Evolutionary conservation across 2,888 invertebrate genomes (phyloP), one percentile per base, ranked within the genome.

Genomic region (Mesochorus sp.): DNA sequence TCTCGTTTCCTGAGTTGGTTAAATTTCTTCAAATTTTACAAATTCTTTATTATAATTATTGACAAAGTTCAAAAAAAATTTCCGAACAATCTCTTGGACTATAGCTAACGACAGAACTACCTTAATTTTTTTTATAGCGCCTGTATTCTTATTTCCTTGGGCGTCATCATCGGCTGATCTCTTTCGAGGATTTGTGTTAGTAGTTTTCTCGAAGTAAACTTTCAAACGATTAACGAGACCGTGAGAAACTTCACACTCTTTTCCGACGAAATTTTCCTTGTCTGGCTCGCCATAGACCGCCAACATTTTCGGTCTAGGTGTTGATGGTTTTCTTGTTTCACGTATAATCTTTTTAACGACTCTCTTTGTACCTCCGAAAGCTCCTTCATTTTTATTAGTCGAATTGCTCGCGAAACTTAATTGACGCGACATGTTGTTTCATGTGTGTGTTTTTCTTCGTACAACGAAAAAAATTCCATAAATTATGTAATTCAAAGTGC

Each of bases 241-340:
- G 8, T 1, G 12, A 2, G 59, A 42, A 6, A 4, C 14, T 4
- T 57, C 66, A 10, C 57, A 14, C 3, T 71, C 53, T 44, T 70
- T 73, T 3, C 6, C 51, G 3, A 37, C 14, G n/a, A 26, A 28
- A 71, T 78, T 78, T 44, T 78, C 78, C 37, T 78, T 78, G 1
- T 73, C 14, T 8, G 17, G 3, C 14, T n/a, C 55, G n/a, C n/a
- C n/a, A n/a, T n/a, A n/a, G n/a, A n/a, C n/a, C n/a, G n/a, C n/a
- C 2, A 2, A 39, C 4, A 26, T 21, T 17, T 53, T 21, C 1
- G 39, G 47, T 28, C 5, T 71, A 44, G 51, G 6, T 10, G 8
- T 28, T 3, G 3, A 8, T 8, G 39, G 4, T 21, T 37, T 57
- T 73, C 49, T 37, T 14, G 37, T n/a, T 0, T 37, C 12, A 14